phyloP scores from a whole-genome alignment of 2,888 invertebrate genomes.

The Apomyelois bistriatella region DNA sequence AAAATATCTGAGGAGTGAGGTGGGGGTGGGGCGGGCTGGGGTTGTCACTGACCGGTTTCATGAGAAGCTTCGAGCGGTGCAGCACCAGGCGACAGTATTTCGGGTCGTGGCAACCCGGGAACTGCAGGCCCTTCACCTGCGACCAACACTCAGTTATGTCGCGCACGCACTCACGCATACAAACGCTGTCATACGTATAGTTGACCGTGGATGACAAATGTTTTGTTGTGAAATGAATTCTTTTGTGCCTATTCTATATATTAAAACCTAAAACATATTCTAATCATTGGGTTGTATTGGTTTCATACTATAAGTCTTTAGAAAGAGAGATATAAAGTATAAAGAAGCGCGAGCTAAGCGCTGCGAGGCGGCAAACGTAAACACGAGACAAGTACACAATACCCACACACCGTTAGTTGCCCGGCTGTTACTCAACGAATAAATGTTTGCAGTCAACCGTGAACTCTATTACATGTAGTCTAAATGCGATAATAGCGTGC shows the following conservation, averaged over 20 bases:
- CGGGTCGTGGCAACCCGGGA: slow-evolving; percentile 97
- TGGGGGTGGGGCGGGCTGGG: slow-evolving; percentile 35
- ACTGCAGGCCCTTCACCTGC: slow-evolving; percentile 97
- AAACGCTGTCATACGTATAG: slow-evolving; percentile 19
- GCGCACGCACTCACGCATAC: slow-evolving; percentile 41
- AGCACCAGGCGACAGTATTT: slow-evolving; percentile 97
- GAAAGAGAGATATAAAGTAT: slow-evolving; percentile 14
- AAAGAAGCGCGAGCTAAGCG: slow-evolving; percentile 59
- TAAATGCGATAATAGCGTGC: slow-evolving; percentile 4
- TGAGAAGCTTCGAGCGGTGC: slow-evolving; percentile 97
- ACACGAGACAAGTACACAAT: slow-evolving; percentile 53
- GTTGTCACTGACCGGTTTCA: slow-evolving; percentile 93
- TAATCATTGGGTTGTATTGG: not conserved
- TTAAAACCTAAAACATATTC: not conserved
- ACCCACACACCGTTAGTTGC: slow-evolving; percentile 54
- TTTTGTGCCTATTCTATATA: not conserved
- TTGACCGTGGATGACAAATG: slow-evolving; percentile 8
- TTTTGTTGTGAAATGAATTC: not conserved
- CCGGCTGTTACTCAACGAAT: slow-evolving; percentile 43
- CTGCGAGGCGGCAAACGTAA: slow-evolving; percentile 51
- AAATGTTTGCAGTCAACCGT: slow-evolving; percentile 25
- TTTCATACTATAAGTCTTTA: not conserved
- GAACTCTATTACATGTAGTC: slow-evolving; percentile 1
- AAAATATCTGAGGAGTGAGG: slow-evolving; percentile 42
- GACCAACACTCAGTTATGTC: slow-evolving; percentile 67